Percentiles rank a stretch among this genome's conserved stretches.
Evolutionary conservation across 2,113 vertebrate genomes (phyloP).

Genomic region (Narcine bancroftii): DNA sequence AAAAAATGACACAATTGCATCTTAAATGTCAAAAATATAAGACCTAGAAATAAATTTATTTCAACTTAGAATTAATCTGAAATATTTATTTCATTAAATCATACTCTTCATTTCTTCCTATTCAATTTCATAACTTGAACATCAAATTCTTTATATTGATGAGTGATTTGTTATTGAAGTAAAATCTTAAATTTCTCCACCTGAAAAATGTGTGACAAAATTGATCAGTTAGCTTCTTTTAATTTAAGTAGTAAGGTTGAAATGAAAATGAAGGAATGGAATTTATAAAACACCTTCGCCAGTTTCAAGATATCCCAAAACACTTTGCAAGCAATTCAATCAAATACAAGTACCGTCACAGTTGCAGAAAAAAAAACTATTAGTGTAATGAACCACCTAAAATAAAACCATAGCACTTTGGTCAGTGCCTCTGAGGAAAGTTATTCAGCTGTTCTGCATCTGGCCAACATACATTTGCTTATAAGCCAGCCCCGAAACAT

Average conservation of each 20-base stretch:
- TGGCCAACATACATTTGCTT: no score
- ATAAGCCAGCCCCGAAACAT: no score
- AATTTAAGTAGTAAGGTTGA: not conserved
- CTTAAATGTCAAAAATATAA: not conserved
- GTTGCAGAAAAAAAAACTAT: no score
- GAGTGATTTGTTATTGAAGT: not conserved
- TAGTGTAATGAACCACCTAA: no score
- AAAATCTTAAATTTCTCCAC: not conserved
- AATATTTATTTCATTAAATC: not conserved
- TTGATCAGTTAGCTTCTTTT: not conserved
- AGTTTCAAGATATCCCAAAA: not conserved
- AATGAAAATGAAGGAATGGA: not conserved
- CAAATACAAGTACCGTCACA: no score
- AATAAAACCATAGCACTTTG: no score
- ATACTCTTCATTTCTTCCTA: not conserved
- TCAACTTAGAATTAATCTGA: constrained; percentile 21
- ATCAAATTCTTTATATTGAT: not conserved
- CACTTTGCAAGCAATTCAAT: not conserved
- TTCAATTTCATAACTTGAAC: not conserved
- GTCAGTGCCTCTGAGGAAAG: no score
- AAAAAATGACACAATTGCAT: not conserved
- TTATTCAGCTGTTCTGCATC: no score
- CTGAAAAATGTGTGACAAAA: not conserved
- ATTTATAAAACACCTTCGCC: not conserved
- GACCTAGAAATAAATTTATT: not conserved